Evolutionary conservation across 1,140 invertebrate species (phyloP).

Genomic region (Drosophila simulans): DNA sequence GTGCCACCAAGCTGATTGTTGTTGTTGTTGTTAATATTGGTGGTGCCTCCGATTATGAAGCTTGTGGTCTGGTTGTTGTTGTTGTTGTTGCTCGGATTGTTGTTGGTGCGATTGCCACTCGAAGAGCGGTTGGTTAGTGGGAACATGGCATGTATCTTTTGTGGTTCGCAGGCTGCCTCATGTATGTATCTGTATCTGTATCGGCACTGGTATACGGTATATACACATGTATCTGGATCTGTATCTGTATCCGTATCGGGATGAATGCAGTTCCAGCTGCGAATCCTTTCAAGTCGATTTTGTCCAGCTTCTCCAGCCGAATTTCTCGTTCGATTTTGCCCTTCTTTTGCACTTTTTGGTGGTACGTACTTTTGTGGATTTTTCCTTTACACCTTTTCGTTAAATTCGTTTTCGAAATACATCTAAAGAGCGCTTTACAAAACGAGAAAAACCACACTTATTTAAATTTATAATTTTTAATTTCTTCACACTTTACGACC

Average conservation of each 20-base stretch:
- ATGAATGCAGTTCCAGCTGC: constrained; percentile 65
- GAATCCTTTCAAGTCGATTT: constrained; percentile 69
- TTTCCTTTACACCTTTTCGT: constrained; percentile 35
- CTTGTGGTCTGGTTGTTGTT: constrained; percentile 36
- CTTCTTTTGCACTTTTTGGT: constrained; percentile 47
- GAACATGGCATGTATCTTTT: constrained; percentile 81
- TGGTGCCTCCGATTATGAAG: constrained; percentile 45
- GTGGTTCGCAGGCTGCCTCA: constrained; percentile 52
- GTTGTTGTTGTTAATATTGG: constrained; percentile 41
- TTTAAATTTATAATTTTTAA: constrained; percentile 10
- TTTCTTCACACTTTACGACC: constrained; percentile 1
- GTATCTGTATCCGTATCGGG: constrained; percentile 8
- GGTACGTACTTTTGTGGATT: constrained; percentile 31
- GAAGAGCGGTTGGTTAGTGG: constrained; percentile 77
- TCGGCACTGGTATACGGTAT: constrained; percentile 27
- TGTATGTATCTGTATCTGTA: constrained; percentile 30
- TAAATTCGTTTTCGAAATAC: constrained; percentile 46
- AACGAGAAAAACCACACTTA: constrained; percentile 23
- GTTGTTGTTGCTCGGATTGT: constrained; percentile 26
- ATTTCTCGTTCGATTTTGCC: constrained; percentile 31
- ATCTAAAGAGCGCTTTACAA: constrained; percentile 27
- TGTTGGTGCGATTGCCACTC: constrained; percentile 75
- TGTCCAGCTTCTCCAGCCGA: constrained; percentile 9
- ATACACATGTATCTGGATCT: constrained; percentile 25
- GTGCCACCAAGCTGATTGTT: constrained; percentile 21